Percentiles rank a stretch among this genome's conserved stretches.
phyloP scores from a whole-genome alignment of 1,140 invertebrate species.

The Solenopsis fugax region DNA sequence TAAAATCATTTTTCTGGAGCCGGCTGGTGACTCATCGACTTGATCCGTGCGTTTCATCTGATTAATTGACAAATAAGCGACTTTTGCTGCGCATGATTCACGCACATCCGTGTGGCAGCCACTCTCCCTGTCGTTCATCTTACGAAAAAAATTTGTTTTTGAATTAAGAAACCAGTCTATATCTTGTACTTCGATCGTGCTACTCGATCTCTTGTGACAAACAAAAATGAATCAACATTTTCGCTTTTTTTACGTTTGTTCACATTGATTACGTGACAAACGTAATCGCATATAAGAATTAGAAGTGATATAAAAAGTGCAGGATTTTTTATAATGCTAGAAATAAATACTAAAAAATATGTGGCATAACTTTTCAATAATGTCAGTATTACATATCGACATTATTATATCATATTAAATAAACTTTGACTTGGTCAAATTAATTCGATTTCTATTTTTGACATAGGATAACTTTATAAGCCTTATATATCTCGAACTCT shows the following conservation, averaged over 20 bases:
- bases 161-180: neutral
- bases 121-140: neutral
- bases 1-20: conserved; percentile 4
- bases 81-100: conserved; percentile 22
- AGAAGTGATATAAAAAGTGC: neutral
- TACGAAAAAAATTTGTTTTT: conserved; percentile 1
- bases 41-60: conserved; percentile 15
- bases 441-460: neutral
- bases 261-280: neutral
- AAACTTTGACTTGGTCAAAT: neutral
- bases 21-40: neutral
- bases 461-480: neutral
- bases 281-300: neutral
- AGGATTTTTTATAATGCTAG: neutral
- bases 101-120: neutral
- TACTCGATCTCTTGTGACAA: neutral
- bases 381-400: too few relatives aligned
- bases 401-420: too few relatives aligned
- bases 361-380: neutral
- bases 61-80: conserved; percentile 27
- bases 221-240: neutral
- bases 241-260: neutral
- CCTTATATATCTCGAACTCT: too few relatives aligned
- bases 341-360: neutral
- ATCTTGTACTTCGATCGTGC: neutral